Evolutionary conservation across 2,113 vertebrate species (phyloP), one percentile per base, ranked within the genome.

Genomic region (Tiliqua scincoides): DNA sequence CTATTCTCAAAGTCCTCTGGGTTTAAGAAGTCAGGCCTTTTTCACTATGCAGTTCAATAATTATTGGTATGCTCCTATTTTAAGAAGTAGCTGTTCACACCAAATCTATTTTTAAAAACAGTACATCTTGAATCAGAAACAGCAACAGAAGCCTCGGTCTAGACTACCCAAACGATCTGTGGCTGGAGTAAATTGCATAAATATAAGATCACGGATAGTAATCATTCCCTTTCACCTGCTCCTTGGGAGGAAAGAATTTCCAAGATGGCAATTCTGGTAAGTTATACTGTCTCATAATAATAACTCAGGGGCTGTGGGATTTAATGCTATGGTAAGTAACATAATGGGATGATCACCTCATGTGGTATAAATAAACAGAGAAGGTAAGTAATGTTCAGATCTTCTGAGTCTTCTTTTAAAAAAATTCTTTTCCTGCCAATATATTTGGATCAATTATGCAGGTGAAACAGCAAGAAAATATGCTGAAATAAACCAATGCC

Each of bases 141-240:
- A 83, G 37, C 30, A 91, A 93, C 91, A 85, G 80, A 90, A 86
- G 57, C 73, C 90, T 82, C 76, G 87, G 84, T 94, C 86, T 94
- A 93, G 92, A 89, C 63, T 92, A 85, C 72, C 84, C 87, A 92
- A 93, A 94, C 88, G 91, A 93, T 93, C 94, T 95, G 70, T 70
- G 92, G 81, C 81, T 89, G 85, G 88, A 92, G 93, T 91, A 96
- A 94, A 91, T 91, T 90, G 92, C 91, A 79, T 82, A 93, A 92
- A 89, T 89, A 74, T 80, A 73, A 52, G 82, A 89, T 90, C 78
- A 92, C 74, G 79, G 89, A 35, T 93, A 93, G 73, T 91, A 92
- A 91, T 93, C 84, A 75, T 82, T 90, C 85, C 90, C 83, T 89
- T 84, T 92, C 0, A 30, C 92, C 7, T 48, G 71, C 91, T 92